Evolutionary conservation across 2,888 invertebrate species (phyloP).

Genomic region (Eugnorisma glareosa): DNA sequence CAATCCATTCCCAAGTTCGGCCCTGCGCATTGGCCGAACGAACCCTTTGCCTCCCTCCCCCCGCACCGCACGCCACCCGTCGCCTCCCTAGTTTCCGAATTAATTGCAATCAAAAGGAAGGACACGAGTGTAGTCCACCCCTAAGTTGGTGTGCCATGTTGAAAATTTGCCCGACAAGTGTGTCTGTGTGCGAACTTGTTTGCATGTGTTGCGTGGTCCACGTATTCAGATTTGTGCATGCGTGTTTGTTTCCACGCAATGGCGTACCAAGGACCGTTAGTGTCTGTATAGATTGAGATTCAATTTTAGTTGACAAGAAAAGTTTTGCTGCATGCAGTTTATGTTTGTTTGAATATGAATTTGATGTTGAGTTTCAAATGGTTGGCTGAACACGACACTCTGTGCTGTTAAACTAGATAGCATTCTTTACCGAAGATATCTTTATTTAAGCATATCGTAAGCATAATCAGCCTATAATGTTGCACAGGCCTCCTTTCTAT

Average conservation of each 20-base stretch:
- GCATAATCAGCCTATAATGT: too few relatives aligned
- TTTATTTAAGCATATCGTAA: too few relatives aligned
- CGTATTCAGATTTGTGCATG: conserved; percentile 63
- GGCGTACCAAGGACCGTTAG: conserved; percentile 51
- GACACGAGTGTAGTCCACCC: conserved; percentile 90
- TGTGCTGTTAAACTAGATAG: neutral
- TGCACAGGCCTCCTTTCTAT: too few relatives aligned
- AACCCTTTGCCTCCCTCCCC: conserved; percentile 77
- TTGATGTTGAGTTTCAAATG: conserved; percentile 21
- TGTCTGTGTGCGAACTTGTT: conserved; percentile 74
- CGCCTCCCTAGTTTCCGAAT: conserved; percentile 83
- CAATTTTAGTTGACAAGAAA: conserved; percentile 53
- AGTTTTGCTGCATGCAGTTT: conserved; percentile 41
- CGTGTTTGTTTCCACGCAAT: conserved; percentile 72
- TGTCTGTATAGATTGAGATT: conserved; percentile 46
- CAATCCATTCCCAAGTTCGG: conserved; percentile 84
- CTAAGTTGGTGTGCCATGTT: conserved; percentile 89
- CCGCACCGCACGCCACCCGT: conserved; percentile 70
- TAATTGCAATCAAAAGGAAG: conserved; percentile 91
- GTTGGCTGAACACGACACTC: neutral
- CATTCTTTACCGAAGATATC: neutral
- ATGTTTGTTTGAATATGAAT: conserved; percentile 19
- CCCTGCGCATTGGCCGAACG: conserved; percentile 88
- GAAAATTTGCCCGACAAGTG: conserved; percentile 82
- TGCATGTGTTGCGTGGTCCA: conserved; percentile 66